Percentiles rank a stretch among this genome's conserved stretches.
Conservation (phyloP, 1,140 invertebrate genomes). For the Pachyrhynchus sulphureomaculatus region DNA sequence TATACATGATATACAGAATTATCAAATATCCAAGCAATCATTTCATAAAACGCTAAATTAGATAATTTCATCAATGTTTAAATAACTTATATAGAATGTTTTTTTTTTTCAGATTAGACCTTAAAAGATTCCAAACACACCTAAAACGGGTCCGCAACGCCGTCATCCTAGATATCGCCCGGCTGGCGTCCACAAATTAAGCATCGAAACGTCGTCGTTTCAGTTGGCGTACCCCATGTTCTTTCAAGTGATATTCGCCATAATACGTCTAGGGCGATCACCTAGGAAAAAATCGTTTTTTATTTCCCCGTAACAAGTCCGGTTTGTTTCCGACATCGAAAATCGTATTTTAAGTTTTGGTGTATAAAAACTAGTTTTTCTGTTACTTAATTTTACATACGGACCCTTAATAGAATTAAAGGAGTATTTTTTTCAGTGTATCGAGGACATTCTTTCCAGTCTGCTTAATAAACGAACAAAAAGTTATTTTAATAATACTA, state of each 20-base stretch:
- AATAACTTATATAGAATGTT: too few species aligned
- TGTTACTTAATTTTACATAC: too few species aligned
- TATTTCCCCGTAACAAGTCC: conserved; percentile 9
- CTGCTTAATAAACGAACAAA: too few species aligned
- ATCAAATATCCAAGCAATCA: too few species aligned
- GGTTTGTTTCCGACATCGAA: background rate
- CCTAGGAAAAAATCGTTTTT: conserved; percentile 48
- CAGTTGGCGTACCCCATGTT: conserved; percentile 49
- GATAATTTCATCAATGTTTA: too few species aligned
- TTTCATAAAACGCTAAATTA: too few species aligned
- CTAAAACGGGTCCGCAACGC: conserved; percentile 31
- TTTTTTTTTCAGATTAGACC: conserved; percentile 17
- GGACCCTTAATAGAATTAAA: too few species aligned
- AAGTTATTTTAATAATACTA: too few species aligned
- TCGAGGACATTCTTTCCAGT: too few species aligned
- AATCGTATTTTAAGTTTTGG: background rate
- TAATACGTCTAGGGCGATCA: conserved; percentile 48
- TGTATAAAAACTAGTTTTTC: background rate
- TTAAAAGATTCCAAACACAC: background rate
- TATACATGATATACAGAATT: too few species aligned
- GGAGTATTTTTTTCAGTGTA: too few species aligned
- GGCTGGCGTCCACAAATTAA: conserved; percentile 17
- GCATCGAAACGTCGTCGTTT: conserved; percentile 42
- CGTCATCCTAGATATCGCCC: background rate
- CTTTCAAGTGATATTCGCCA: conserved; percentile 48